These are phyloP conservation scores for Eupelmus urozonus DNA, from an alignment of 2,888 invertebrate species.

Conservation along the genomic window DNA sequence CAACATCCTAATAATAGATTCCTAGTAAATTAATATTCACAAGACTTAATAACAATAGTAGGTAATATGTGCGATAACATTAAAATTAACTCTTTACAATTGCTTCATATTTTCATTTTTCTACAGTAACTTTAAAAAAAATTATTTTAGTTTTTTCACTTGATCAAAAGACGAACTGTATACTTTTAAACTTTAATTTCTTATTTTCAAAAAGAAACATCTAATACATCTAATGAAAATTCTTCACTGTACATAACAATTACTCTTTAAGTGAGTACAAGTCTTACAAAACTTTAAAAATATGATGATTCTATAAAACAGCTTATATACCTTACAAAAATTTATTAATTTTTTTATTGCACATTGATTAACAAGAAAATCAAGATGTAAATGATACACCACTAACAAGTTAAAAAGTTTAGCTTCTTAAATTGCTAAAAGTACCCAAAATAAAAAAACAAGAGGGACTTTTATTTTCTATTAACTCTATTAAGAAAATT, in stretches of 20 bases:
- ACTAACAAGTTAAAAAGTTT: no score
- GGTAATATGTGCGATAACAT: slow-evolving; percentile 55
- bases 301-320: slow-evolving; percentile 1
- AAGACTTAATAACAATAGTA: slow-evolving; percentile 53
- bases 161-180: slow-evolving; percentile 29
- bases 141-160: slow-evolving; percentile 14
- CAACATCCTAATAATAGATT: slow-evolving; percentile 55
- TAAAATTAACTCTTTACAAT: slow-evolving; percentile 56
- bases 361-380: no score
- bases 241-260: slow-evolving; percentile 17
- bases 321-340: slow-evolving; percentile 12
- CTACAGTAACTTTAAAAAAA: slow-evolving; percentile 40
- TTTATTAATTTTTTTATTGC: not conserved
- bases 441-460: no score
- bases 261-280: not conserved
- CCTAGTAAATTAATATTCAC: slow-evolving; percentile 59
- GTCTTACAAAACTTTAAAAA: no score
- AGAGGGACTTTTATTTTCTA: no score
- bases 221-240: slow-evolving; percentile 44
- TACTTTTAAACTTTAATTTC: slow-evolving; percentile 31
- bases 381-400: no score
- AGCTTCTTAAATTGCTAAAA: no score
- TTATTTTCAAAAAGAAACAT: slow-evolving; percentile 40
- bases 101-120: slow-evolving; percentile 44
- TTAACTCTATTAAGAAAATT: no score